Evolutionary conservation across 2,113 vertebrate species (phyloP), one percentile per base, ranked within the genome.

Genomic region (Pluvianellus socialis): DNA sequence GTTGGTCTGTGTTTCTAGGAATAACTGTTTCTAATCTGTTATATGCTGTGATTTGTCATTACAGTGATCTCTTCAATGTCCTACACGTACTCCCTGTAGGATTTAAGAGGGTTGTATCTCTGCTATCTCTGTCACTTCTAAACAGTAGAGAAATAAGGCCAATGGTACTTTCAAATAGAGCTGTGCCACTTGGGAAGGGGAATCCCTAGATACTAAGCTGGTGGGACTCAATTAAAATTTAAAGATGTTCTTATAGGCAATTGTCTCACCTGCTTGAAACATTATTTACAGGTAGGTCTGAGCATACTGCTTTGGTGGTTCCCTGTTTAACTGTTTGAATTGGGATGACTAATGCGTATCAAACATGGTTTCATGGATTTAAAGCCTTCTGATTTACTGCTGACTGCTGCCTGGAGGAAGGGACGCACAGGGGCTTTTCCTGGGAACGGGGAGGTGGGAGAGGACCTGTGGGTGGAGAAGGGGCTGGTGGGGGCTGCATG

Each of bases 221-320:
- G 6, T 66, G 62, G 47, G 30, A 45, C 55, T 88, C 32, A 14
- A 0, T 35, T 68, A 30, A 72, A 80, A 40, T 33, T 32, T 38
- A 4, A 80, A 59, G 40, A 2, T 35, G 20, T 38, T 59, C 68
- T 86, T 3, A 17, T 3, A 59, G 68, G 27, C 38, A 53, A 2
- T 26, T 6, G 2, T 35, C 32, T 50, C 33, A 44, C 32, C 38
- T 42, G 32, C 71, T 76, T 18, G 21, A 65, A 68, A 3, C 35
- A 4, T 35, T n/a, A 4, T 10, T 27, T 70, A 4, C 50, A 8
- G 20, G 58, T 23, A 17, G 85, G 3, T 65, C 80, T 91, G 87
- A 55, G n/a, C 2, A 0, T 19, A 2, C 52, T 77, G 80, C 61
- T 50, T 58, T 33, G 44, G 44, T 21, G 6, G 5, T 7, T 68